Base-by-base conservation (phyloP, 2,888 invertebrate genomes). In the Zygothrica quintamaculata region DNA sequence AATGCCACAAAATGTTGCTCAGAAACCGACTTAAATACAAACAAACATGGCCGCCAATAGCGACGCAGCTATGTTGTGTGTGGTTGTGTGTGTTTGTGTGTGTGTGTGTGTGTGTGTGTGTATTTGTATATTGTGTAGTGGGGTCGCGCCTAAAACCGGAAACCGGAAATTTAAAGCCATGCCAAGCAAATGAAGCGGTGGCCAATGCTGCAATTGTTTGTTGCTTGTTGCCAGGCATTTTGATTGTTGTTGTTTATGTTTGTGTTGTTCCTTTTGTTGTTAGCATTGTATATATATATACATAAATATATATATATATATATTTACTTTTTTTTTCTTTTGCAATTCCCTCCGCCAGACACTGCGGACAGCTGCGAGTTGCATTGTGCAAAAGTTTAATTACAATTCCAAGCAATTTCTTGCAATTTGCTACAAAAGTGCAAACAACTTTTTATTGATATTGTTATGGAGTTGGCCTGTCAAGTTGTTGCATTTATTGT, bases 131-230 rank as follows among this genome's bases (percentile, higher is more conserved):
- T n/a, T 8, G 15, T 13, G 8, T 15, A 42, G 12, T 11, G 51
- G 12, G 29, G 44, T 3, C 43, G 26, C 39, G 55, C 52, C 74
- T 76, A 74, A 82, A 74, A 78, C 76, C 77, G 88, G 82, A 85
- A 87, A 74, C 84, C 85, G 86, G 87, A 86, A 88, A 88, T 80
- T 86, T 85, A 86, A 88, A 80, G 85, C 74, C 70, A 64, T 74
- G 84, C 78, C 87, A 74, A 69, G 84, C 72, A 85, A 87, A 87
- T 78, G 78, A 75, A 81, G 70, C 74, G 58, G 22, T 56, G 62
- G 48, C 69, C 67, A 56, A 56, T 72, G 65, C 65, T 47, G 61
- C 65, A 53, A 56, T 61, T 60, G 62, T 59, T 65, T 72, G 59
- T 50, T 76, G 56, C 55, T 47, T 74, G 61, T 85, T 81, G 86